Evolutionary conservation across 2,888 invertebrate genomes (phyloP), one percentile per base, ranked within the genome.

Genomic region (Zaprionus obscuricornis): DNA sequence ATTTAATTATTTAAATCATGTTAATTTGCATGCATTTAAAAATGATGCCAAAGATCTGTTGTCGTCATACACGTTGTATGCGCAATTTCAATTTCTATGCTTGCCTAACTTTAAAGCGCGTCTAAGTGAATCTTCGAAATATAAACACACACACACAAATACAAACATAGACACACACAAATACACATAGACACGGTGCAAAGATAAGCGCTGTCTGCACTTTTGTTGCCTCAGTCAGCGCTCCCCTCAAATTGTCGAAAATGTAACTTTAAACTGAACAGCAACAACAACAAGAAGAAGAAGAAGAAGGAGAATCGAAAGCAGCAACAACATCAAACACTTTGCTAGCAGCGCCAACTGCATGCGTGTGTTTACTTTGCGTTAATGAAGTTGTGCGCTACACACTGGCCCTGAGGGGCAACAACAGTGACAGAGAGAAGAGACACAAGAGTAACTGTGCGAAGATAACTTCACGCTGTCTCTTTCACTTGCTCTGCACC

Each of bases 1-100:
- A 69, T 67, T 85, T 85, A 85, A 82, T 82, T 85, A 82, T 82
- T 83, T 74, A 85, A 79, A 82, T 82, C 71, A 85, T 76, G 81
- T 71, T 83, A 85, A 83, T 82, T 82, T 85, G 65, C 66, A 79
- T 65, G 59, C 74, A 66, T 73, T 75, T 66, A 62, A 70, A 60
- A 66, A n/a, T n/a, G 64, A 49, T 39, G 47, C 37, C 40, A 26
- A 46, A 58, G 50, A 49, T 58, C 46, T 51, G 24, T 45, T 16
- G 16, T 6, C 36, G 20, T 11, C 16, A n/a, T 16, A 49, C 34
- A 13, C 18, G 45, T 36, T 40, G 55, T 42, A 60, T 62, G 24
- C 64, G 43, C 39, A 66, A 67, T 72, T 75, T 56, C 47, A 67
- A 51, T 62, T 66, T 54, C 27, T 26, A 50, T 52, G 39, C 29